Conservation (phyloP, 2,888 invertebrate genomes). For the Ypsolopha scabrella region DNA sequence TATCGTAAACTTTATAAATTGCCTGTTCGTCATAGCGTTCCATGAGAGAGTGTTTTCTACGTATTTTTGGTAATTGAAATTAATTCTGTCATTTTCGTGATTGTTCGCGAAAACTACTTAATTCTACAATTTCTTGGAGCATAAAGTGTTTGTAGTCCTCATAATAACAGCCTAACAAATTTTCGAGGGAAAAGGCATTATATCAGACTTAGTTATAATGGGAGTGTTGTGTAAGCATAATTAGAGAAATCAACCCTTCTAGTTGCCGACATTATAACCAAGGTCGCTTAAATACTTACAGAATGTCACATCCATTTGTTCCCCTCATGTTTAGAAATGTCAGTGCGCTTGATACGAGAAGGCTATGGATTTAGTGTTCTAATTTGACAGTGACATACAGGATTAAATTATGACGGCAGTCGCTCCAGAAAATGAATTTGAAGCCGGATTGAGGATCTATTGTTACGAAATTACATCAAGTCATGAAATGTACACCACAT, state of each 20-base stretch:
- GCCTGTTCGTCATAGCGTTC: slow-evolving; percentile 9
- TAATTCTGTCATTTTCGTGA: slow-evolving; percentile 4
- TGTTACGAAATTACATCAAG: background rate
- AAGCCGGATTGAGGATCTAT: slow-evolving; percentile 23
- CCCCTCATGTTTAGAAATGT: slow-evolving; percentile 64
- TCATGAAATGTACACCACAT: no score
- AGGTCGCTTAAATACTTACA: slow-evolving; percentile 54
- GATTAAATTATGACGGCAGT: slow-evolving; percentile 61
- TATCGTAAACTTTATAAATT: slow-evolving; percentile 23
- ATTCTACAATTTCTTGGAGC: background rate
- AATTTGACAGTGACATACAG: slow-evolving; percentile 63
- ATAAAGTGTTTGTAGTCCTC: background rate
- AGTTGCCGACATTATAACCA: slow-evolving; percentile 40
- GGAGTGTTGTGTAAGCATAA: slow-evolving; percentile 29
- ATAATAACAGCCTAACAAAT: slow-evolving; percentile 11
- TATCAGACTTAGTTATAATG: slow-evolving; percentile 24
- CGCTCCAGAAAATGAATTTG: slow-evolving; percentile 43
- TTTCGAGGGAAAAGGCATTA: slow-evolving; percentile 23
- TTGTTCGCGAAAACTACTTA: slow-evolving; percentile 2
- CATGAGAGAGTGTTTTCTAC: slow-evolving; percentile 3
- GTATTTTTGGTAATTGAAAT: background rate
- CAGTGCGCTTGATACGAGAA: slow-evolving; percentile 45
- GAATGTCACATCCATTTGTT: slow-evolving; percentile 63
- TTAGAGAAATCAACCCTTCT: slow-evolving; percentile 41
- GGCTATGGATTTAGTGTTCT: slow-evolving; percentile 59